These are phyloP conservation scores for Muscicapa comitata DNA, from an alignment of 2,797 vertebrate species.

Conservation along the genomic window DNA sequence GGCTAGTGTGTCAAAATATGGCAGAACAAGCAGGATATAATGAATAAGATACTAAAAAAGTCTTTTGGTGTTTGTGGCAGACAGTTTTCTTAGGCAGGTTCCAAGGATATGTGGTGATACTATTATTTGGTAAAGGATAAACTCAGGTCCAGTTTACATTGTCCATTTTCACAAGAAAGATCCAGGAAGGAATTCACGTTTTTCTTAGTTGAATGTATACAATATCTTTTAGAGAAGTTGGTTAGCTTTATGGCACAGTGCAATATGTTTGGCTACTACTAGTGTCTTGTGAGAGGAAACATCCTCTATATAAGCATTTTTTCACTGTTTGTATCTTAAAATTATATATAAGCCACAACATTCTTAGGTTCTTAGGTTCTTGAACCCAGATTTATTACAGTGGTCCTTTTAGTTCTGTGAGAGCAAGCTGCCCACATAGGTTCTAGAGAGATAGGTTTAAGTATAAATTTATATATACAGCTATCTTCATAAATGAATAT, in stretches of 20 bases:
- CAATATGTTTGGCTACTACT: neutral
- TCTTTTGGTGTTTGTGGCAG: neutral
- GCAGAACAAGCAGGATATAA: conserved; percentile 35
- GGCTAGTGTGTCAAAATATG: conserved; percentile 44
- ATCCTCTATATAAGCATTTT: neutral
- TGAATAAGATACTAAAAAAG: conserved; percentile 26
- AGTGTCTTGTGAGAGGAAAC: neutral
- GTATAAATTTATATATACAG: neutral
- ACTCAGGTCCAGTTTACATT: neutral
- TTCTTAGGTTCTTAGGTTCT: neutral
- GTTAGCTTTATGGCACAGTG: neutral
- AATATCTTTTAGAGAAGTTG: neutral
- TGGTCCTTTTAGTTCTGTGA: neutral
- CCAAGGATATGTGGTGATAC: neutral
- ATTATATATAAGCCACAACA: neutral
- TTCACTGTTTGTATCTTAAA: neutral
- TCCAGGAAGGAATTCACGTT: neutral
- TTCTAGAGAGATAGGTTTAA: neutral
- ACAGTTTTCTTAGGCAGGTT: conserved; percentile 10
- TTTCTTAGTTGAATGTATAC: neutral
- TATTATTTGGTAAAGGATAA: conserved; percentile 40
- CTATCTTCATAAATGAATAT: neutral
- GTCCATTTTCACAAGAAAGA: conserved; percentile 1
- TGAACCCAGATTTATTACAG: neutral
- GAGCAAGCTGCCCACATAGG: neutral